Evolutionary conservation across 2,113 vertebrate genomes (phyloP).

Genomic region (Chitala chitala): DNA sequence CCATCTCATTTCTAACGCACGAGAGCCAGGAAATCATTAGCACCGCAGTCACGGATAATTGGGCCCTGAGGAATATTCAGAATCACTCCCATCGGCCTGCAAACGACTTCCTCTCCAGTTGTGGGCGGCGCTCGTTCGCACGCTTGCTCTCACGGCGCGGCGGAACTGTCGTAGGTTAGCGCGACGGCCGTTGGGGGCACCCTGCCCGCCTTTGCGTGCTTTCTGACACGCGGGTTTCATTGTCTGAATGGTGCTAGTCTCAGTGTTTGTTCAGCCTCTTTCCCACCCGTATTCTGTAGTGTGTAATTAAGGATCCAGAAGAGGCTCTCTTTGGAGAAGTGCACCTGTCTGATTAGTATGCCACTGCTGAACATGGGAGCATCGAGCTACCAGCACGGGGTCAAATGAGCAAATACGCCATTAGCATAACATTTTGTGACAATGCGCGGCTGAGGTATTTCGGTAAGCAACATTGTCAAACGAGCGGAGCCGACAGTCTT

Average conservation of each 20-base stretch:
- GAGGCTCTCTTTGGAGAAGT: neutral
- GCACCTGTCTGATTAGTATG: constrained; percentile 41
- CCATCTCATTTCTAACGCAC: neutral
- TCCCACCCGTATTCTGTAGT: constrained; percentile 12
- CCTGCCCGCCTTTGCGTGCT: constrained; percentile 20
- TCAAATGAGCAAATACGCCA: constrained; percentile 36
- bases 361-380: constrained; percentile 15
- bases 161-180: constrained; percentile 18
- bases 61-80: neutral
- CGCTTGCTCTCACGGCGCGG: neutral
- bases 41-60: neutral
- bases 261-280: constrained; percentile 10
- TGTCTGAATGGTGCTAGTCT: constrained; percentile 28
- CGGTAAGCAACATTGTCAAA: neutral
- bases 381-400: constrained; percentile 28
- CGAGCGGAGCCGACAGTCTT: constrained; percentile 1
- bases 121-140: neutral
- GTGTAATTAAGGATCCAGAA: constrained; percentile 24
- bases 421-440: constrained; percentile 36
- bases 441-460: constrained; percentile 19
- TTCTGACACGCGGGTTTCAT: constrained; percentile 21
- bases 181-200: constrained; percentile 22
- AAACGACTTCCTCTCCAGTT: neutral
- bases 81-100: neutral
- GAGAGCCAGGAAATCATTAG: neutral